A percentile compares a stretch with the other conserved stretches of the same genome.
These are phyloP conservation scores for Brachionus plicatilis DNA, from an alignment of 1,140 invertebrate species.

Conservation along the genomic window DNA sequence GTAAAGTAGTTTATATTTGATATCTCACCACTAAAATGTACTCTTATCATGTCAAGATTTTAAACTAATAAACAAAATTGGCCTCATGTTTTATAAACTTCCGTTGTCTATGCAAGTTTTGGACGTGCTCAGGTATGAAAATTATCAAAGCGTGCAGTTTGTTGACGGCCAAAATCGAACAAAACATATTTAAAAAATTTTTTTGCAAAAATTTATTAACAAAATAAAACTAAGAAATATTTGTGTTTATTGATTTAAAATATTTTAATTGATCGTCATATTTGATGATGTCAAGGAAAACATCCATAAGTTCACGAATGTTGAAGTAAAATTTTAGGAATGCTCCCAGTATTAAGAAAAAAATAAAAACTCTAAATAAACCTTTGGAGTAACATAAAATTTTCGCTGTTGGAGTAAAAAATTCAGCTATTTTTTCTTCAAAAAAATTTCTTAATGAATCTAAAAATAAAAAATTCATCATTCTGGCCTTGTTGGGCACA, in stretches of 20 bases:
- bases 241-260: not conserved
- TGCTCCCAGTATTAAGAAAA: not conserved
- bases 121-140: not conserved
- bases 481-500: not conserved
- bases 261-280: not conserved
- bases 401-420: not conserved
- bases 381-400: not conserved
- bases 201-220: not conserved
- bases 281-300: not conserved
- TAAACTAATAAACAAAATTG: not conserved
- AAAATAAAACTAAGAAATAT: not conserved
- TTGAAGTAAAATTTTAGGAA: conserved; percentile 1
- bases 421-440: not conserved
- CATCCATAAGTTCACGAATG: not conserved
- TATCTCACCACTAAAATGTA: not conserved
- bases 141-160: not conserved
- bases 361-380: not conserved
- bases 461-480: not conserved
- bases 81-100: not conserved
- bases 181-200: not conserved
- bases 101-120: not conserved
- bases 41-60: not conserved
- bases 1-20: not conserved
- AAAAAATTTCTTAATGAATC: not conserved
- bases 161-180: no score